Evolutionary conservation across 92 coral and sea anemone species (phyloP).

Genomic region (Porites cylindrica): DNA sequence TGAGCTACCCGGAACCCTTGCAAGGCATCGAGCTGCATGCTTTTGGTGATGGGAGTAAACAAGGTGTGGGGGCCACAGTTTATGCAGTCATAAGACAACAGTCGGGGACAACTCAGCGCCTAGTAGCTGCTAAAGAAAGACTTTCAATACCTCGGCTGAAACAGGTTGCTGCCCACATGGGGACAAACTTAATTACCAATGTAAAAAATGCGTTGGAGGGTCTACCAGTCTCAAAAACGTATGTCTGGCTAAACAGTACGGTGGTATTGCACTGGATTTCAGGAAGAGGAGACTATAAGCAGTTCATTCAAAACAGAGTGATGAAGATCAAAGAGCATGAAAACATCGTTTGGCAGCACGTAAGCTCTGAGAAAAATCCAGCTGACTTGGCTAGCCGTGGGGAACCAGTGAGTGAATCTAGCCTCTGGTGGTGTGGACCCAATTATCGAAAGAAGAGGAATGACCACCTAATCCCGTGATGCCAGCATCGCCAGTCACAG

Average conservation of each 20-base stretch:
- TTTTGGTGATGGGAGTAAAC: slow-evolving; percentile 12
- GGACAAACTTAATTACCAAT: slow-evolving; percentile 19
- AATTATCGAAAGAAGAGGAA: not conserved
- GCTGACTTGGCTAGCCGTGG: slow-evolving; percentile 46
- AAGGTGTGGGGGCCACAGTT: slow-evolving; percentile 5
- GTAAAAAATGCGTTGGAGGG: slow-evolving; percentile 32
- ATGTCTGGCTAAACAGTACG: slow-evolving; percentile 39
- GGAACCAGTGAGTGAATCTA: not conserved
- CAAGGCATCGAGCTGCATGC: not conserved
- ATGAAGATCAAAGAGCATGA: slow-evolving; percentile 34
- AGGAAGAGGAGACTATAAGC: slow-evolving; percentile 34
- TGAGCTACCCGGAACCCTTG: not conserved
- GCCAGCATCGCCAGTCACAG: slow-evolving; percentile 2
- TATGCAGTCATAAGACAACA: slow-evolving; percentile 13
- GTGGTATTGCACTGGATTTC: slow-evolving; percentile 37
- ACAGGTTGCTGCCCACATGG: not conserved
- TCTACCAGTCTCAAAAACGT: slow-evolving; percentile 9
- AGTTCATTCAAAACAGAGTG: slow-evolving; percentile 37
- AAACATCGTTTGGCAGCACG: slow-evolving; percentile 36
- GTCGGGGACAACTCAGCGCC: not conserved
- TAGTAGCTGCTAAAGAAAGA: too few relatives aligned
- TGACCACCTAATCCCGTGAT: slow-evolving; percentile 49
- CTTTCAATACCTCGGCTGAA: too few relatives aligned
- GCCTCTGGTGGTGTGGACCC: slow-evolving; percentile 54
- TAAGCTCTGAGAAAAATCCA: slow-evolving; percentile 32